Evolutionary conservation across 2,113 vertebrate genomes (phyloP).

Genomic region (Chamaea fasciata): DNA sequence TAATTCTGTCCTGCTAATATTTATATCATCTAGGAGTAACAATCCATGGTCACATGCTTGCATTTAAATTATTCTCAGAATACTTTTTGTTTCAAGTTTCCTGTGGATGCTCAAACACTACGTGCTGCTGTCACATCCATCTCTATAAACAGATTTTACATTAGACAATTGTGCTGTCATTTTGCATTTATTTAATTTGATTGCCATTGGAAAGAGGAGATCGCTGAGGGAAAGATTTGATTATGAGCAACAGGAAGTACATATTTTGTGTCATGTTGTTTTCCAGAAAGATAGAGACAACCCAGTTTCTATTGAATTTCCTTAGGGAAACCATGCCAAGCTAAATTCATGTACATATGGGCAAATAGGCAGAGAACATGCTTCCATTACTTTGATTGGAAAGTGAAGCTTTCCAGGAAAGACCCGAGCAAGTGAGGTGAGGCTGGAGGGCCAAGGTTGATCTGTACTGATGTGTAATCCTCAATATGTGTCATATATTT

Average conservation of each 20-base stretch:
- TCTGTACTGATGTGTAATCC: neutral
- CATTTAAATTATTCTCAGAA: neutral
- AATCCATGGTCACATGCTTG: neutral
- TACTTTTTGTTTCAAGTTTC: neutral
- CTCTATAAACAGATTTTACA: neutral
- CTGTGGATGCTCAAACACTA: neutral
- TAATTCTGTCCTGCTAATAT: neutral
- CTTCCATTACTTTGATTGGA: neutral
- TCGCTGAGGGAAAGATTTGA: neutral
- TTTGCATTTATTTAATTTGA: neutral
- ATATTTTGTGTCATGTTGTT: neutral
- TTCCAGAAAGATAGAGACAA: neutral
- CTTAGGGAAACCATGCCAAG: neutral
- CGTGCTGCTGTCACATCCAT: neutral
- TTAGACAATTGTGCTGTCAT: neutral
- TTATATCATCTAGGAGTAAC: neutral
- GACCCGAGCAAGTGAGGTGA: neutral
- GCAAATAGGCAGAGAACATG: neutral
- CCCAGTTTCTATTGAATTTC: neutral
- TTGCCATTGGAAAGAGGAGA: neutral
- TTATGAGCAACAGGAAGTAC: neutral
- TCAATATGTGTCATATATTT: neutral
- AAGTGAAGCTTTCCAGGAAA: neutral
- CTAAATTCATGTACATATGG: neutral
- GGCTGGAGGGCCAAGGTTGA: neutral